Evolutionary conservation across 2,888 invertebrate species (phyloP), one percentile per base, ranked within the genome.

Genomic region (Sphecodes monilicornis): DNA sequence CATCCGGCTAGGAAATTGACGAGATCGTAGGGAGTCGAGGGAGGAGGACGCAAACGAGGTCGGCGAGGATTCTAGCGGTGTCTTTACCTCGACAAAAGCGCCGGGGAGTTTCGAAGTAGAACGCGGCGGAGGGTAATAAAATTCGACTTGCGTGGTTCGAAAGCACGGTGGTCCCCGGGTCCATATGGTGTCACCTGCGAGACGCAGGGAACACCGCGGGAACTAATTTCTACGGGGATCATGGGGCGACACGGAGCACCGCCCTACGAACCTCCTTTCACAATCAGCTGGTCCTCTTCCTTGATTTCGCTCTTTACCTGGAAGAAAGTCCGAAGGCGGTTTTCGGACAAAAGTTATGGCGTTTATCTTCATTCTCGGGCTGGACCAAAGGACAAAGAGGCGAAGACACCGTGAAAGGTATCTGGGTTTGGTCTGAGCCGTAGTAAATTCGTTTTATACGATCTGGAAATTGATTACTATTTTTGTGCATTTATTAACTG

Each of bases 111-210:
- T 50, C 50, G 22, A 50, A 22, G 50, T 50, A 50, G 10, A 50
- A 50, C 50, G 22, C 50, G 50, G 50, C 22, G 50, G 68, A 70
- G 26, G 71, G 78, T 81, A 86, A 90, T 91, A 91, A 91, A 91
- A 90, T 91, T 89, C 83, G 80, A 80, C 79, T 76, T 82, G 90
- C 88, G 76, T 88, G 84, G 86, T 86, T 83, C 89, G 84, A 91
- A 80, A 90, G 80, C 89, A 86, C 81, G 92, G 92, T 91, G 92
- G 92, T 91, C 92, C 88, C 92, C 88, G 71, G 76, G 54, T 80
- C 64, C 3, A 50, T n/a, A n/a, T 22, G 36, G 83, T 89, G 88
- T 90, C 89, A 87, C 90, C 87, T 84, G 90, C 84, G 80, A 82
- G 70, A 82, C 80, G 54, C 16, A 36, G 66, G 29, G 72, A 77